phyloP scores from a whole-genome alignment of 1,140 invertebrate species.

The Drosophila insularis region DNA sequence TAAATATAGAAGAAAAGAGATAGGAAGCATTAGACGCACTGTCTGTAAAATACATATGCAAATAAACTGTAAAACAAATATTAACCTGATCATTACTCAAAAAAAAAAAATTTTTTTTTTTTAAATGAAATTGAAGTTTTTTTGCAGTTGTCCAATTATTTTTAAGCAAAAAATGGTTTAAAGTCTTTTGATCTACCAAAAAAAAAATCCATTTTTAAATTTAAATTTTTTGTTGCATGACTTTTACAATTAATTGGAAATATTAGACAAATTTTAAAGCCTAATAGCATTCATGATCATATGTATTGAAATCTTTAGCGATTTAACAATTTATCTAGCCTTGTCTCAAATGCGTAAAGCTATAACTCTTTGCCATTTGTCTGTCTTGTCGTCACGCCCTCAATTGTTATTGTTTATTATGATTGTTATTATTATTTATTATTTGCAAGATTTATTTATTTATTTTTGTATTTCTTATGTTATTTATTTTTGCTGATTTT shows the following conservation, averaged over 20 bases:
- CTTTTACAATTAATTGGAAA: conserved; percentile 1
- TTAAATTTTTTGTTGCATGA: neutral
- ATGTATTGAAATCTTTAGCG: conserved; percentile 2
- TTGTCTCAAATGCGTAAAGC: neutral
- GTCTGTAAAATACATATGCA: too few species aligned
- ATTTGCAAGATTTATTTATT: neutral
- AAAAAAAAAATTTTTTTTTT: too few species aligned
- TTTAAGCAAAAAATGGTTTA: too few species aligned
- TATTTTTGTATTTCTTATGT: too few species aligned
- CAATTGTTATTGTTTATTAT: conserved; percentile 53
- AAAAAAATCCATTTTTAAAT: too few species aligned
- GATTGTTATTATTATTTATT: conserved; percentile 40
- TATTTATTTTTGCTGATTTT: conserved; percentile 37
- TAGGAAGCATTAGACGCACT: too few species aligned
- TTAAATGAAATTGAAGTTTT: too few species aligned
- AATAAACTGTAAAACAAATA: too few species aligned
- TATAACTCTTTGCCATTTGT: conserved; percentile 10
- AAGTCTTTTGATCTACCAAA: too few species aligned
- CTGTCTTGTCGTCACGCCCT: conserved; percentile 56
- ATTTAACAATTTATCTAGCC: conserved; percentile 10
- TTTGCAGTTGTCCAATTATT: too few species aligned
- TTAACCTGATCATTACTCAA: too few species aligned
- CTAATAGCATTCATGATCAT: conserved; percentile 7
- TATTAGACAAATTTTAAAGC: conserved; percentile 6
- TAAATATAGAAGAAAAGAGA: too few species aligned